Percentiles rank a stretch among this genome's conserved stretches.
phyloP scores from a whole-genome alignment of 1,140 invertebrate genomes.

The Philopotamus ludificatus region DNA sequence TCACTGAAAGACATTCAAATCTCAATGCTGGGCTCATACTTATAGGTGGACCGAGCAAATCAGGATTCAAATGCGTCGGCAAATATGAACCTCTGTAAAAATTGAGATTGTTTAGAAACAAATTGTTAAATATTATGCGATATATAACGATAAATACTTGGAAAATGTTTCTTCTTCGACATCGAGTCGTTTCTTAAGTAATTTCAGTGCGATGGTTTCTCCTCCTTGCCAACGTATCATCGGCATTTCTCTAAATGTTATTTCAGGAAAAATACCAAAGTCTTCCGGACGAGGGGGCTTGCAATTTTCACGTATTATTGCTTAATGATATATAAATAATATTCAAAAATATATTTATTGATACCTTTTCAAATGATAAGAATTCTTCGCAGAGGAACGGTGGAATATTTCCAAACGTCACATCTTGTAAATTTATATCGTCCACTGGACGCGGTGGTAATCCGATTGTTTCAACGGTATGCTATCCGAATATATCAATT shows the following conservation, averaged over 20 bases:
- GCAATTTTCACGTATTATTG: not conserved
- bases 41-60: conserved; percentile 65
- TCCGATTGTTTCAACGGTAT: conserved; percentile 62
- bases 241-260: conserved; percentile 46
- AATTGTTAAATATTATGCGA: not conserved
- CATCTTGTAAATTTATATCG: conserved; percentile 55
- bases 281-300: conserved; percentile 60
- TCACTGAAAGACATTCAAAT: conserved; percentile 65
- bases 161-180: conserved; percentile 62
- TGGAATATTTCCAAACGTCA: conserved; percentile 55
- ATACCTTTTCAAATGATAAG: conserved; percentile 52
- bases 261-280: conserved; percentile 58
- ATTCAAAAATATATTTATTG: conserved; percentile 5
- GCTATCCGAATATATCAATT: conserved; percentile 47
- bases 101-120: not conserved
- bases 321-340: not conserved
- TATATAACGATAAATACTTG: conserved; percentile 30
- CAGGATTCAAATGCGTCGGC: conserved; percentile 68
- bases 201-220: conserved; percentile 63
- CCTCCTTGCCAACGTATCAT: conserved; percentile 64
- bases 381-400: conserved; percentile 51
- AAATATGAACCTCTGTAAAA: conserved; percentile 57
- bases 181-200: conserved; percentile 55
- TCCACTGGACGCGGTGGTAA: conserved; percentile 59
- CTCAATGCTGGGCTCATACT: conserved; percentile 68